phyloP scores from a whole-genome alignment of 2,113 vertebrate species.

The Urocynchramus pylzowi region DNA sequence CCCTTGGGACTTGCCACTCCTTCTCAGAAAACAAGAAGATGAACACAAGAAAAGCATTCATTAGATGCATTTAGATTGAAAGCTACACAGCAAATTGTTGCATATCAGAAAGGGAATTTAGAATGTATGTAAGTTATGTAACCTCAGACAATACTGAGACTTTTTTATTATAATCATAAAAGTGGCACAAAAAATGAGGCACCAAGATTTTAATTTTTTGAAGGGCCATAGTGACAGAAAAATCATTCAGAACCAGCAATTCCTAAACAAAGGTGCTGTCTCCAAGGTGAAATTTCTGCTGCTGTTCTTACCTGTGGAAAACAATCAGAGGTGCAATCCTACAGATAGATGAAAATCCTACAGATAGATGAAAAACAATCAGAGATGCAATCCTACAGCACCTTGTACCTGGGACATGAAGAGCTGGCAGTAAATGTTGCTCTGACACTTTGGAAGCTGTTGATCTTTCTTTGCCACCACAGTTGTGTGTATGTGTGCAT shows the following conservation, averaged over 20 bases:
- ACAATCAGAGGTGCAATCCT: background rate
- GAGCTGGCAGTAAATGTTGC: background rate
- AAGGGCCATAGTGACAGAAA: background rate
- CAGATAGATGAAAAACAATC: background rate
- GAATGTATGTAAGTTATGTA: background rate
- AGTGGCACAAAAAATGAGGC: background rate
- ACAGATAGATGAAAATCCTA: too few relatives aligned
- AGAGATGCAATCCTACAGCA: background rate
- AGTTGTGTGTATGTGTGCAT: background rate
- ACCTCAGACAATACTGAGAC: background rate
- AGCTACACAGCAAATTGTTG: background rate
- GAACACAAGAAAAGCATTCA: background rate
- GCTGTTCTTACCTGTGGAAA: background rate
- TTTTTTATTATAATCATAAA: background rate
- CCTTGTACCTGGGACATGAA: background rate
- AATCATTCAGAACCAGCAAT: background rate
- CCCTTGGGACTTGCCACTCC: background rate
- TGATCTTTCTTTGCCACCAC: background rate
- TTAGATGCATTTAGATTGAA: background rate
- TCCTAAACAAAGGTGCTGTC: background rate
- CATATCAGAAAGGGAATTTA: background rate
- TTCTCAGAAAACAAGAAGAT: background rate
- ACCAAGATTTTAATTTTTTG: background rate
- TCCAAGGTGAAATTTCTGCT: background rate
- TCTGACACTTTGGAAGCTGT: background rate